Base-by-base conservation (phyloP, 2,888 invertebrate genomes). In the Caenorhabditis becei region DNA sequence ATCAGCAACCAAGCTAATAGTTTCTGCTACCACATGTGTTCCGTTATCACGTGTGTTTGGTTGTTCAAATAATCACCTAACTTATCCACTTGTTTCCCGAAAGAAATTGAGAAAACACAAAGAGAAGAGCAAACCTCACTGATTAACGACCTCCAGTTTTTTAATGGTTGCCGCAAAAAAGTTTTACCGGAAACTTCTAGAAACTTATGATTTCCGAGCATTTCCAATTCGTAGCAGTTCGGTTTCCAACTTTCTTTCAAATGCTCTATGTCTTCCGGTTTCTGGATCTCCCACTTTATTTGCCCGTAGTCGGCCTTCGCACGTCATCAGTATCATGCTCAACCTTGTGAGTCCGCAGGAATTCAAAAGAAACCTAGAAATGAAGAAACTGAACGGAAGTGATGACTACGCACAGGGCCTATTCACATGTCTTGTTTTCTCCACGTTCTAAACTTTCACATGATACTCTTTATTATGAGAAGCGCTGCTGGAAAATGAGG, bases 351-450 rank as follows among this genome's bases (percentile, higher is more conserved):
- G 47, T 4, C 18, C 5, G 8, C 5, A 18, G 8, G 18, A 18
- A 18, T 47, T 47, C 47, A 47, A 47, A 18, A 47, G 47, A 47
- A 47, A 47, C 47, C 4, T 18, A 7, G n/a, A 47, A 18, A 4
- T 18, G 47, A 47, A 47, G 20, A 20, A 47, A 47, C 20, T 47
- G 47, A 47, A 47, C 47, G 47, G 47, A 47, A 47, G 20, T 47
- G 47, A 47, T 47, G 47, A 47, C 47, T 47, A 47, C 41, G 14
- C 41, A 41, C 11, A 14, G 47, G n/a, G 5, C 35, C 18, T 47
- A 47, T 47, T 47, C n/a, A 47, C 5, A 47, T 2, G 18, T 47
- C 18, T 20, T 47, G 5, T 47, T 47, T 20, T 53, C 53, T 24
- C n/a, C 5, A 24, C 53, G 26, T 53, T 53, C 26, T 53, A 2